phyloP scores from a whole-genome alignment of 2,888 invertebrate genomes.

The Machimus atricapillus region DNA sequence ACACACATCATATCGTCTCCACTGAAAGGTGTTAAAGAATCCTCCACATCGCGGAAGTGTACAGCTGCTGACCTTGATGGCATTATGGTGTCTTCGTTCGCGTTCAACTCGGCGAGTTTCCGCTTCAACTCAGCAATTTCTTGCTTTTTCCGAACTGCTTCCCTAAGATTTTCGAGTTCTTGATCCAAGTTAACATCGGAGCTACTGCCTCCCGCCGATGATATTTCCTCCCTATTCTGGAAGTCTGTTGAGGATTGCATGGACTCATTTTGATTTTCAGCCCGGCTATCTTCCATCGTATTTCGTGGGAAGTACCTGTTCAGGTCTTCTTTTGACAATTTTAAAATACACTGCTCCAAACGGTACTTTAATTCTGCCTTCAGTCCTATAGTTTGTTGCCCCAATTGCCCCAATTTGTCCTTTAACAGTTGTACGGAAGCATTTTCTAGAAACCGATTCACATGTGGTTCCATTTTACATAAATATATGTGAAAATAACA shows the following conservation, averaged over 20 bases:
- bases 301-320: too few relatives aligned
- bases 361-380: neutral
- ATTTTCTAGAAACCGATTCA: neutral
- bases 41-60: neutral
- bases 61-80: too few relatives aligned
- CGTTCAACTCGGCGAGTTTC: too few relatives aligned
- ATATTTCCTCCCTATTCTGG: too few relatives aligned
- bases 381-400: neutral
- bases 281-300: too few relatives aligned
- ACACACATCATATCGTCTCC: slow-evolving; percentile 43
- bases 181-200: neutral
- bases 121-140: too few relatives aligned
- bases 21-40: slow-evolving; percentile 9
- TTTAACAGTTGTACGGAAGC: slow-evolving; percentile 7
- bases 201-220: too few relatives aligned
- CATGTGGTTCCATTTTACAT: neutral
- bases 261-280: too few relatives aligned
- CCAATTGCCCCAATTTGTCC: slow-evolving; percentile 25
- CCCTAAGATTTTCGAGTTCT: slow-evolving; percentile 27
- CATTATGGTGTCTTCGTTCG: too few relatives aligned
- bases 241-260: too few relatives aligned
- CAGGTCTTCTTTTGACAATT: slow-evolving; percentile 19
- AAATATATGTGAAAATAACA: too few relatives aligned
- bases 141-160: too few relatives aligned
- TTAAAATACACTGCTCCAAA: neutral